Conservation (phyloP, 2,113 vertebrate genomes). For the Actenoides hombroni region DNA sequence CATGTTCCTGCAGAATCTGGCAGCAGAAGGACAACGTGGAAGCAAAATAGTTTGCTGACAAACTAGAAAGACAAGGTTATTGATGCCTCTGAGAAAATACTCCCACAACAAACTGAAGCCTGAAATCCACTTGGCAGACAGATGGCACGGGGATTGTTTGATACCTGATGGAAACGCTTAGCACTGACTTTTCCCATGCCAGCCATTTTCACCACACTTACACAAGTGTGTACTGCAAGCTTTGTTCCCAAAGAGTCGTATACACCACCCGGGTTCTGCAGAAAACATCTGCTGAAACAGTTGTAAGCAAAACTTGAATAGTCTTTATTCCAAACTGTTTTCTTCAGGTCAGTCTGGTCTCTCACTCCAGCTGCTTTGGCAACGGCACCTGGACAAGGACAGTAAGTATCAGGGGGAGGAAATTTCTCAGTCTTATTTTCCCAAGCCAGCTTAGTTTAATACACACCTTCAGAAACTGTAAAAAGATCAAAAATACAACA, state of each 20-base stretch:
- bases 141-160: background rate
- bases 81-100: slow-evolving; percentile 43
- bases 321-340: slow-evolving; percentile 35
- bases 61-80: slow-evolving; percentile 47
- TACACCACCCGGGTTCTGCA: slow-evolving; percentile 49
- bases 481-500: background rate
- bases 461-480: background rate
- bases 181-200: slow-evolving; percentile 35
- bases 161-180: slow-evolving; percentile 19
- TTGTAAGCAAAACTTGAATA: slow-evolving; percentile 22
- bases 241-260: slow-evolving; percentile 41
- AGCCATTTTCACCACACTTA: background rate
- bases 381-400: slow-evolving; percentile 83
- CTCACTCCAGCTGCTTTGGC: slow-evolving; percentile 88
- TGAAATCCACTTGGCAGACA: slow-evolving; percentile 29
- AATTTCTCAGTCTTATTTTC: background rate
- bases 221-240: background rate
- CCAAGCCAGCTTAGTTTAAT: background rate
- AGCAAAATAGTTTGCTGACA: slow-evolving; percentile 44
- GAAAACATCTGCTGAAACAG: slow-evolving; percentile 40
- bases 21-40: slow-evolving; percentile 45
- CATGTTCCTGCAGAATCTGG: slow-evolving; percentile 35
- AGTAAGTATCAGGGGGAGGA: background rate
- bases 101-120: slow-evolving; percentile 14
- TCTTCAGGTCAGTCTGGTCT: slow-evolving; percentile 10